Evolutionary conservation across 2,113 vertebrate species (phyloP).

Genomic region (Pseudorasbora parva): DNA sequence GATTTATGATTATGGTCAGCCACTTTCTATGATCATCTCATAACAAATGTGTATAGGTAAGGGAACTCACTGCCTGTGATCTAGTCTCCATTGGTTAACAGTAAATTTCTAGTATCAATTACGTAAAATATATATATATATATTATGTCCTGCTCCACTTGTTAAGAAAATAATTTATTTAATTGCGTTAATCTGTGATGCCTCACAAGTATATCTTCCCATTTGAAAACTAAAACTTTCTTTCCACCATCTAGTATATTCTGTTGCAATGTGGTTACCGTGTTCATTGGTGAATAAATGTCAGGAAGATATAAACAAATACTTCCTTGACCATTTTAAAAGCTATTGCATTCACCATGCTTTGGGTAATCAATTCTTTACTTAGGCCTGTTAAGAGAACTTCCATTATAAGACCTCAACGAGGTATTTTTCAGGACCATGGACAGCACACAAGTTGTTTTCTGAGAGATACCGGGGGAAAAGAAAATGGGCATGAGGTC

Average conservation of each 20-base stretch:
- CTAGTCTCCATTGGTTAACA: not conserved
- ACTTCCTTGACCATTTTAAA: not conserved
- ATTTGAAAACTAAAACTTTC: not conserved
- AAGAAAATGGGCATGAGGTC: not conserved
- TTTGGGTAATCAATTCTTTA: not conserved
- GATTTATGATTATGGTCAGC: not conserved
- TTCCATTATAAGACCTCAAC: slow-evolving; percentile 32
- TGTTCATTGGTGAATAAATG: not conserved
- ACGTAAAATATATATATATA: not conserved
- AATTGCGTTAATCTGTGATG: not conserved
- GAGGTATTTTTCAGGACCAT: slow-evolving; percentile 61
- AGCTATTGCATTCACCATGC: not conserved
- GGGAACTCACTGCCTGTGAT: not conserved
- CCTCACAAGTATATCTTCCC: not conserved
- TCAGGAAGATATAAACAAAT: not conserved
- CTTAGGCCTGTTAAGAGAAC: not conserved
- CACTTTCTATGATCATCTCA: not conserved
- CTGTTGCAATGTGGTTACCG: not conserved
- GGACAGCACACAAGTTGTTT: slow-evolving; percentile 60
- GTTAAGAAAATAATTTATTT: not conserved
- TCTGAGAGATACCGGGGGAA: slow-evolving; percentile 41
- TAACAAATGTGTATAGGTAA: not conserved
- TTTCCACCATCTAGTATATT: not conserved
- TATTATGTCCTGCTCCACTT: not conserved
- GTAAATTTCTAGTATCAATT: not conserved